Evolutionary conservation across 2,888 invertebrate genomes (phyloP).

Genomic region (Aleiodes testaceus): DNA sequence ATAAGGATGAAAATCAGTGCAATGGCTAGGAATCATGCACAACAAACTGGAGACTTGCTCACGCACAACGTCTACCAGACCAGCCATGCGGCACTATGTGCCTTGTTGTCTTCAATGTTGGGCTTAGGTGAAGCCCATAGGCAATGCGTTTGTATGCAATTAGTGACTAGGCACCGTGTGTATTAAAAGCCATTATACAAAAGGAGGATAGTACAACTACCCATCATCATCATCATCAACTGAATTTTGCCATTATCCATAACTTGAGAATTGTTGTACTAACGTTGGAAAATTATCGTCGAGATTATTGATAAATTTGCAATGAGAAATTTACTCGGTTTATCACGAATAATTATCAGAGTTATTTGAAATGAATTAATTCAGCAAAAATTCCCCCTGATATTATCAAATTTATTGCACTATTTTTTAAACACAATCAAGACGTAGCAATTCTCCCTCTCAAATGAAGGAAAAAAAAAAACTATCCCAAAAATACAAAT

Average conservation of each 20-base stretch:
- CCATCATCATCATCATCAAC: slow-evolving; percentile 15
- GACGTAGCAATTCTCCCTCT: not conserved
- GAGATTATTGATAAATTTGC: no score
- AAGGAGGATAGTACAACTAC: not conserved
- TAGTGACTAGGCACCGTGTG: slow-evolving; percentile 35
- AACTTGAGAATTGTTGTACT: no score
- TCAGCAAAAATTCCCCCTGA: no score
- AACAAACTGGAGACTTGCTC: slow-evolving; percentile 62
- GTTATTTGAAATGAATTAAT: no score
- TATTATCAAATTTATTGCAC: no score
- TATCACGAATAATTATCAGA: no score
- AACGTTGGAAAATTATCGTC: no score
- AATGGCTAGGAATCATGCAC: slow-evolving; percentile 33
- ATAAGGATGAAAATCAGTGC: slow-evolving; percentile 41
- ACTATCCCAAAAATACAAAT: not conserved
- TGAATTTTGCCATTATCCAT: no score
- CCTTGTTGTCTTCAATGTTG: slow-evolving; percentile 52
- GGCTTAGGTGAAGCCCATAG: slow-evolving; percentile 40
- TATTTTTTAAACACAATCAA: no score
- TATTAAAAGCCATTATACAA: slow-evolving; percentile 20
- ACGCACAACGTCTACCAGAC: slow-evolving; percentile 61
- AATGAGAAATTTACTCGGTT: no score
- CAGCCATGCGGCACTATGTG: slow-evolving; percentile 54
- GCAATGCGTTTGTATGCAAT: slow-evolving; percentile 42
- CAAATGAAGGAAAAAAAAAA: slow-evolving; percentile 4